Evolutionary conservation across 2,888 invertebrate genomes (phyloP).

Genomic region (Syrphus vitripennis): DNA sequence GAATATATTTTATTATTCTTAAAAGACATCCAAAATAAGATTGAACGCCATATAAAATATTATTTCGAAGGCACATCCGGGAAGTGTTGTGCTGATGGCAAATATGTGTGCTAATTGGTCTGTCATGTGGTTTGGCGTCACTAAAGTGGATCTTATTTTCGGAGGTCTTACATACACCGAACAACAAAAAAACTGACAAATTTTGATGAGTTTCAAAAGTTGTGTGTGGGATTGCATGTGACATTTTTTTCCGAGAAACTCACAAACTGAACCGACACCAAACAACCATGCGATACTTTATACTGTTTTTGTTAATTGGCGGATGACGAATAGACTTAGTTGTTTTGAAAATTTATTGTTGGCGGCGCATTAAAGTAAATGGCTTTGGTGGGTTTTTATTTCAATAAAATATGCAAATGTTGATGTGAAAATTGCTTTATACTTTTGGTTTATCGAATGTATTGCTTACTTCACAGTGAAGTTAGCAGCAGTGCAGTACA

Average conservation of each 20-base stretch:
- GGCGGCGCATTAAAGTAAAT: neutral
- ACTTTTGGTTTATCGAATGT: no score
- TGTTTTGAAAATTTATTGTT: neutral
- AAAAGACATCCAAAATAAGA: conserved; percentile 6
- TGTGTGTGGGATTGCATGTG: conserved; percentile 60
- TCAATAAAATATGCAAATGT: no score
- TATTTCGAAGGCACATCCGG: conserved; percentile 62
- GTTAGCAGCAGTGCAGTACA: no score
- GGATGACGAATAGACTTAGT: conserved; percentile 52
- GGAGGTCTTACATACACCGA: neutral
- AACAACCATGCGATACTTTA: conserved; percentile 15
- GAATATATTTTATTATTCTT: no score
- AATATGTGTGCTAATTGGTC: conserved; percentile 71
- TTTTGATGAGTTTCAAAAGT: conserved; percentile 47
- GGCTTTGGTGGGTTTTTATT: no score
- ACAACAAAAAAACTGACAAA: conserved; percentile 28
- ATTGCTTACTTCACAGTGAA: no score
- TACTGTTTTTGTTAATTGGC: conserved; percentile 62
- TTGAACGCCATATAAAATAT: conserved; percentile 39
- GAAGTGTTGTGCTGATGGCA: conserved; percentile 57
- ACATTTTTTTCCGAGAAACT: conserved; percentile 63
- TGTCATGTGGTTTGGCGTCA: conserved; percentile 65
- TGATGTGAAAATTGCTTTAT: no score
- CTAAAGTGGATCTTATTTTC: conserved; percentile 38
- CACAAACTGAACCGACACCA: conserved; percentile 29